These are phyloP conservation scores for Galaxea fascicularis DNA, from an alignment of 92 coral and sea anemone species.

Conservation along the genomic window DNA sequence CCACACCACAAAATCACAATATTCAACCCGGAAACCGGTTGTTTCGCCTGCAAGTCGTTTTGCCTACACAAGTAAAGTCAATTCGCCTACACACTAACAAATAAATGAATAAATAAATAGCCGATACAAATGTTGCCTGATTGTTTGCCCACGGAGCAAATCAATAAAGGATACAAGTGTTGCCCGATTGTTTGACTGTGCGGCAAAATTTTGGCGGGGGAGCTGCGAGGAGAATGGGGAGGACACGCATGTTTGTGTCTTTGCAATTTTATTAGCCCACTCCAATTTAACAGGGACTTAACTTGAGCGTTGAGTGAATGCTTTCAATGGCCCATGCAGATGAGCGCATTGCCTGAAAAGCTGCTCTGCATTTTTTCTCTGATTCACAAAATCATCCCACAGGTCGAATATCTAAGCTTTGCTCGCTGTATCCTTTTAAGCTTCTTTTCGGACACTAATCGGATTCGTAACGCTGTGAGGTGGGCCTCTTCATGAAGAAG, in stretches of 20 bases:
- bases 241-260: not conserved
- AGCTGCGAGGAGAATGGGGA: not conserved
- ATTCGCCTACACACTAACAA: not conserved
- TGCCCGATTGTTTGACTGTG: not conserved
- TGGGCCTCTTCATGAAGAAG: slow-evolving; percentile 35
- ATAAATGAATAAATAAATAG: no score
- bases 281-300: slow-evolving; percentile 1
- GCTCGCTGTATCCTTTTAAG: slow-evolving; percentile 41
- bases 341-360: not conserved
- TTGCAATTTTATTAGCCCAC: not conserved
- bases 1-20: slow-evolving; percentile 36
- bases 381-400: slow-evolving; percentile 28
- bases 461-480: slow-evolving; percentile 28
- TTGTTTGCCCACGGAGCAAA: not conserved
- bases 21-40: not conserved
- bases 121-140: not conserved
- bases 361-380: slow-evolving; percentile 13
- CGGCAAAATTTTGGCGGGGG: not conserved
- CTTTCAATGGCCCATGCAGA: not conserved
- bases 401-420: slow-evolving; percentile 38
- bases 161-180: not conserved
- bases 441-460: slow-evolving; percentile 45
- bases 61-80: not conserved
- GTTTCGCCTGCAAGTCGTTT: slow-evolving; percentile 2
- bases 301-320: slow-evolving; percentile 17